phyloP scores from a whole-genome alignment of 2,113 vertebrate species.

The Columbina picui region DNA sequence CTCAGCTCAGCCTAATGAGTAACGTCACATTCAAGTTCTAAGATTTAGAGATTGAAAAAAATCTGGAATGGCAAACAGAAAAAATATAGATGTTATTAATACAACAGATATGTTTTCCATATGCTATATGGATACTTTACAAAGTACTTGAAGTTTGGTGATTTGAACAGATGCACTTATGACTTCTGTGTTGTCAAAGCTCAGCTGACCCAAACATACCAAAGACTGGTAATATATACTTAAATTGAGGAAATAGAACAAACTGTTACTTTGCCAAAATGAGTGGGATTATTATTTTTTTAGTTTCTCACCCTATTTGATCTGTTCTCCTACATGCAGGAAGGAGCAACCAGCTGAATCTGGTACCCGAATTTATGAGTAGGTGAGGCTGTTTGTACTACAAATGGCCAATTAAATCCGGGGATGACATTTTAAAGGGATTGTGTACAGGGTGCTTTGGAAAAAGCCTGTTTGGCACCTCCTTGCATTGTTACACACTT shows the following conservation, averaged over 20 bases:
- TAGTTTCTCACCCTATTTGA: neutral
- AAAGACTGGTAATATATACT: rapidly evolving
- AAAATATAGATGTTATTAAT: too few species aligned
- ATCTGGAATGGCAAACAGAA: neutral
- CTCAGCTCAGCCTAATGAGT: neutral
- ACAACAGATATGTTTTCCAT: neutral
- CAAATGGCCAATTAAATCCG: neutral
- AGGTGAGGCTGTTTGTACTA: neutral
- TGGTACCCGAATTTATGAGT: neutral
- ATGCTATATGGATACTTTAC: neutral
- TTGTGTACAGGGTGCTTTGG: neutral
- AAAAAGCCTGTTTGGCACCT: neutral
- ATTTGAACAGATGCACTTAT: neutral
- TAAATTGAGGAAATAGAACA: neutral
- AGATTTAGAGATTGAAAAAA: neutral
- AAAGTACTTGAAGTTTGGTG: neutral
- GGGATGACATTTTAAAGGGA: neutral
- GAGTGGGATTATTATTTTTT: neutral
- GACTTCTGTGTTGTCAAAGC: neutral
- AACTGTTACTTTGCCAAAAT: neutral
- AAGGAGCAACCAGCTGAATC: neutral
- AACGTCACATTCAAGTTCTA: neutral
- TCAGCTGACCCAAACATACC: neutral
- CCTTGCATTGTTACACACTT: rapidly evolving
- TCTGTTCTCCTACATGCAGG: neutral